Percentiles rank a stretch among this genome's conserved stretches.
phyloP scores from a whole-genome alignment of 1,140 invertebrate genomes.

The Archivesica marissinica region DNA sequence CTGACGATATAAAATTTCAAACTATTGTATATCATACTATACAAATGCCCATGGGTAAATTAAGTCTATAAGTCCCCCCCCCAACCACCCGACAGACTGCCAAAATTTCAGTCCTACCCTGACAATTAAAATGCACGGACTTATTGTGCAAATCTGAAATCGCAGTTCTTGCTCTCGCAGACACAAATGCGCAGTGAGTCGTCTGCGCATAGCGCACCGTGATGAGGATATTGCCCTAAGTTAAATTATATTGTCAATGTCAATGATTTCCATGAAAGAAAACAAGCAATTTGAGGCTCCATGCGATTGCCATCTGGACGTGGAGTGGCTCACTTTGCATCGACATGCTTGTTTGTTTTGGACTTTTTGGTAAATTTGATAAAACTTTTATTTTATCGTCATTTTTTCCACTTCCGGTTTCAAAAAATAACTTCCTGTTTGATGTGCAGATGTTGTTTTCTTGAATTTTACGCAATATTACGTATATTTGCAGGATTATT shows the following conservation, averaged over 20 bases:
- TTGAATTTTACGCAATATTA: conserved; percentile 13
- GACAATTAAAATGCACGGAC: background rate
- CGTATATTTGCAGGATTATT: conserved; percentile 63
- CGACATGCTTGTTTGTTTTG: conserved; percentile 66
- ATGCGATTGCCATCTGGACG: conserved; percentile 31
- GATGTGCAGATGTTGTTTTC: conserved; percentile 18
- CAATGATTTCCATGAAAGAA: conserved; percentile 53
- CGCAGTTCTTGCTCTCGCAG: conserved; percentile 38
- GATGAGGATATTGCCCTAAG: conserved; percentile 21
- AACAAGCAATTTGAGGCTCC: conserved; percentile 53
- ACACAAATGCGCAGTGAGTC: conserved; percentile 57
- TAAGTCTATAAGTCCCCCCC: too few species aligned
- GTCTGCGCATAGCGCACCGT: conserved; percentile 56
- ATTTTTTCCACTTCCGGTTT: conserved; percentile 58
- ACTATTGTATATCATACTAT: too few species aligned
- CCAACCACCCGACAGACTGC: too few species aligned
- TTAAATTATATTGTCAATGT: conserved; percentile 53
- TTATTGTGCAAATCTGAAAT: background rate
- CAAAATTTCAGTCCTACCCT: too few species aligned
- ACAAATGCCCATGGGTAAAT: too few species aligned
- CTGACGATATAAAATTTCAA: too few species aligned
- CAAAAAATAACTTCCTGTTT: conserved; percentile 59
- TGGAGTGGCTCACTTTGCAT: conserved; percentile 53
- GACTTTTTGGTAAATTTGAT: conserved; percentile 59
- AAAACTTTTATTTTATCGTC: background rate